Evolutionary conservation across 2,113 vertebrate genomes (phyloP).

Genomic region (Spea bombifrons): DNA sequence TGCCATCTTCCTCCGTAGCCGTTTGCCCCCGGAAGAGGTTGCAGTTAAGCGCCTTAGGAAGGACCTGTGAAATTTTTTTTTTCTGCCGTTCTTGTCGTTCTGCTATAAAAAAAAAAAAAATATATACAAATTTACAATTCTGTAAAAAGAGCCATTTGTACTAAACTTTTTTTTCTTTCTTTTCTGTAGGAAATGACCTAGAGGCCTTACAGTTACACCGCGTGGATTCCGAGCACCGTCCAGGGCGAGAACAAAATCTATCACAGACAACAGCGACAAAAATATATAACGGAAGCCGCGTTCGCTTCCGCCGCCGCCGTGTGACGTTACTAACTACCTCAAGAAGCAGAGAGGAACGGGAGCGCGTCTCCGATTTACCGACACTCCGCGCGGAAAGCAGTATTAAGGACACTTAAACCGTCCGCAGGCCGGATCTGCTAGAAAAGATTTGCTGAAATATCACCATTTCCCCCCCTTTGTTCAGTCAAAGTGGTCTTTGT

Average conservation of each 20-base stretch:
- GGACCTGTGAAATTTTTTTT: too few species aligned
- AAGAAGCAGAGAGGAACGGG: constrained; percentile 72
- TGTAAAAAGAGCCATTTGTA: background rate
- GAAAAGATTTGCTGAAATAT: constrained; percentile 56
- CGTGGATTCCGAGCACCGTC: constrained; percentile 74
- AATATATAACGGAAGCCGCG: constrained; percentile 69
- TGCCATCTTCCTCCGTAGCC: too few species aligned
- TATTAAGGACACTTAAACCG: constrained; percentile 63
- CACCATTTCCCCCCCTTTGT: constrained; percentile 34
- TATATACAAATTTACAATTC: too few species aligned
- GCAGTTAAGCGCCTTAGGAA: too few species aligned
- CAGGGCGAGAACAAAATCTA: constrained; percentile 62
- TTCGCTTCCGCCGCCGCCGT: constrained; percentile 70
- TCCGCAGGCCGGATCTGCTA: constrained; percentile 90
- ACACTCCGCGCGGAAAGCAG: constrained; percentile 51
- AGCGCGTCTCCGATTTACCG: constrained; percentile 60
- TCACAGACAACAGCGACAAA: background rate
- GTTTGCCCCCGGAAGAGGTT: too few species aligned
- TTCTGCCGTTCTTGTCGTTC: too few species aligned
- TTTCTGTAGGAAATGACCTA: constrained; percentile 90
- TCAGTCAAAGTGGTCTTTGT: constrained; percentile 62
- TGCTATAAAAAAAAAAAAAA: too few species aligned
- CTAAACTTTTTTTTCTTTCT: constrained; percentile 46
- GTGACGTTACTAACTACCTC: constrained; percentile 89
- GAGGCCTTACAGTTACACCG: constrained; percentile 90